Percentiles rank a stretch among this genome's conserved stretches.
Evolutionary conservation across 2,113 vertebrate genomes (phyloP).

Genomic region (Colossoma macropomum): DNA sequence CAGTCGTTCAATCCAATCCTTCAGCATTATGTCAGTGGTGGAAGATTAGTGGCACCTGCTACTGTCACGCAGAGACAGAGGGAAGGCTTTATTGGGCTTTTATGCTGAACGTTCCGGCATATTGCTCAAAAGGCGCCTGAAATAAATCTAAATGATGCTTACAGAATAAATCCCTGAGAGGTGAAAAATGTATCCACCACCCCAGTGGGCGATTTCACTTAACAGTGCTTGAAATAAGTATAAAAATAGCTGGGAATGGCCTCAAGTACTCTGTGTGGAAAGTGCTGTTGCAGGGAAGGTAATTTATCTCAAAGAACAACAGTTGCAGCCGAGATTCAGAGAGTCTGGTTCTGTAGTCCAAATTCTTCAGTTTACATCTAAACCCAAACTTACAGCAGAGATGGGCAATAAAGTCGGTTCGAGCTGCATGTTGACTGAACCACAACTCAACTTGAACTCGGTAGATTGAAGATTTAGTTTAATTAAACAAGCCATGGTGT

Average conservation of each 20-base stretch:
- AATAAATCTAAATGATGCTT: background rate
- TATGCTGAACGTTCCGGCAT: background rate
- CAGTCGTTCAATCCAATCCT: constrained; percentile 52
- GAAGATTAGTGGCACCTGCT: constrained; percentile 62
- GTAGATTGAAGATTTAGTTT: too few relatives aligned
- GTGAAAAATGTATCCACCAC: background rate
- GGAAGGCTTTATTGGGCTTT: constrained; percentile 9
- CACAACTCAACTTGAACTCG: too few relatives aligned
- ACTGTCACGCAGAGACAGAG: constrained; percentile 41
- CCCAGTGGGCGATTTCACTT: background rate
- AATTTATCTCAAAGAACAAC: too few relatives aligned
- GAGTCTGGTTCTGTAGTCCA: too few relatives aligned
- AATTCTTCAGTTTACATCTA: background rate
- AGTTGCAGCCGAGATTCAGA: background rate
- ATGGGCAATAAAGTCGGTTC: background rate
- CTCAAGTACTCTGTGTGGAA: background rate
- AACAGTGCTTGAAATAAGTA: background rate
- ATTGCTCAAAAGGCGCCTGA: background rate
- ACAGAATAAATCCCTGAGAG: background rate
- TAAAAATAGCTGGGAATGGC: background rate
- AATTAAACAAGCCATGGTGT: too few relatives aligned
- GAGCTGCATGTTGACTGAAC: too few relatives aligned
- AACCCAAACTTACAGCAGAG: background rate
- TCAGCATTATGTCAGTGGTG: constrained; percentile 40
- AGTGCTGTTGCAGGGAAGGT: background rate